Conservation (phyloP, 2,113 vertebrate genomes). For the Ellobius talpinus region DNA sequence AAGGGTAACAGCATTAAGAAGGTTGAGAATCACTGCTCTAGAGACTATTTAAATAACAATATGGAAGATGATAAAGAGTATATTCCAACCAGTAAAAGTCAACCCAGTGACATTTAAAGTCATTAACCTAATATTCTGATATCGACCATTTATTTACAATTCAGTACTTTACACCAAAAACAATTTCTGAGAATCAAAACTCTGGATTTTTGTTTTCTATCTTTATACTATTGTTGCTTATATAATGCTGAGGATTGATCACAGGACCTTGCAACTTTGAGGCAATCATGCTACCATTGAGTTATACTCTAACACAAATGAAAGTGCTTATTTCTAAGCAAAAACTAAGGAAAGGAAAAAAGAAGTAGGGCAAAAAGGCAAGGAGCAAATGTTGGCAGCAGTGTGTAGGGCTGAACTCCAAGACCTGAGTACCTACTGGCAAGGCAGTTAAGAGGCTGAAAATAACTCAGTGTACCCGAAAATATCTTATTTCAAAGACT, state of each 20-base stretch:
- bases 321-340: constrained; percentile 31
- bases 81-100: not conserved
- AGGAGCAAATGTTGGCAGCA: not conserved
- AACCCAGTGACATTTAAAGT: constrained; percentile 27
- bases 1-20: not conserved
- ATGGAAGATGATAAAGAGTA: constrained; percentile 32
- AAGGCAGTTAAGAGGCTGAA: not conserved
- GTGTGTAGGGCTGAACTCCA: not conserved
- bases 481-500: constrained; percentile 3
- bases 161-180: constrained; percentile 44
- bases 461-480: not conserved
- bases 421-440: not conserved
- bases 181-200: not conserved
- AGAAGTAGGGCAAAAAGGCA: not conserved
- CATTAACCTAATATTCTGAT: constrained; percentile 4
- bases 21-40: not conserved
- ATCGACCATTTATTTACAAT: constrained; percentile 27
- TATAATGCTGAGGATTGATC: not conserved
- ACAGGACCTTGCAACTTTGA: too few relatives aligned
- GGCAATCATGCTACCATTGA: not conserved
- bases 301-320: not conserved
- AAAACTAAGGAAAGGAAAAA: not conserved
- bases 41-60: constrained; percentile 22
- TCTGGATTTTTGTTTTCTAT: not conserved
- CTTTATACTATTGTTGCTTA: not conserved